These are phyloP conservation scores for Crypturellus tataupa DNA, from an alignment of 2,797 vertebrate species.

Conservation along the genomic window DNA sequence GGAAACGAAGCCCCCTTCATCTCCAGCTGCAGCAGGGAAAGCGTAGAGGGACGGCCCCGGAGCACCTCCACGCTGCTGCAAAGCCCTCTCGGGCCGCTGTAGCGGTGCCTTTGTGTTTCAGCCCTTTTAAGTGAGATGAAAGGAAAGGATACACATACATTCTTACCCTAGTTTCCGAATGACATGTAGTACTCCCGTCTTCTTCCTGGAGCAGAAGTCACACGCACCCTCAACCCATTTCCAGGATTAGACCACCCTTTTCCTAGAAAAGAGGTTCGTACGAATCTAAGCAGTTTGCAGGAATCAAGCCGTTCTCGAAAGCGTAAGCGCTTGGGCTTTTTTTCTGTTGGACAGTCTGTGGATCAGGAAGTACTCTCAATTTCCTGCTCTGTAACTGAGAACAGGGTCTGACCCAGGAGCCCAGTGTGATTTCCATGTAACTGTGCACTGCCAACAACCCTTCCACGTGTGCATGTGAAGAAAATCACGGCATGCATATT, in stretches of 20 bases:
- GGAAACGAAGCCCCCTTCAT: background rate
- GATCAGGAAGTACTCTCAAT: background rate
- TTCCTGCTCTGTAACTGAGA: background rate
- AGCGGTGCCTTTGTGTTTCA: background rate
- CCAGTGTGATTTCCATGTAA: rapidly evolving
- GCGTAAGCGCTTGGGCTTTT: background rate
- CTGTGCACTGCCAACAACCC: background rate
- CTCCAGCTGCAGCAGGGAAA: background rate
- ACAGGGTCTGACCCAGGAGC: background rate
- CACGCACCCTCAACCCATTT: background rate
- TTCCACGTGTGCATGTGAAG: background rate
- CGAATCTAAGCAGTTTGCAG: background rate
- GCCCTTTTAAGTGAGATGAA: background rate
- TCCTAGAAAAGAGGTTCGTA: background rate
- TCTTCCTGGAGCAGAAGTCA: background rate
- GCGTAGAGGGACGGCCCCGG: background rate
- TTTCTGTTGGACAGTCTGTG: background rate
- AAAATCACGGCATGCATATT: background rate
- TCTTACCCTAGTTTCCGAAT: background rate
- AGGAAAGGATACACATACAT: background rate
- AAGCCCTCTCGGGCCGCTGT: background rate
- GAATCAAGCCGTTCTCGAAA: background rate
- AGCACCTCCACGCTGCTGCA: background rate
- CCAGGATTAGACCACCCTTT: background rate
- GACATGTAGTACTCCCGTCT: background rate